Base-by-base conservation (phyloP, 64 coral and sea anemone species). In the Stylophora pistillata region DNA sequence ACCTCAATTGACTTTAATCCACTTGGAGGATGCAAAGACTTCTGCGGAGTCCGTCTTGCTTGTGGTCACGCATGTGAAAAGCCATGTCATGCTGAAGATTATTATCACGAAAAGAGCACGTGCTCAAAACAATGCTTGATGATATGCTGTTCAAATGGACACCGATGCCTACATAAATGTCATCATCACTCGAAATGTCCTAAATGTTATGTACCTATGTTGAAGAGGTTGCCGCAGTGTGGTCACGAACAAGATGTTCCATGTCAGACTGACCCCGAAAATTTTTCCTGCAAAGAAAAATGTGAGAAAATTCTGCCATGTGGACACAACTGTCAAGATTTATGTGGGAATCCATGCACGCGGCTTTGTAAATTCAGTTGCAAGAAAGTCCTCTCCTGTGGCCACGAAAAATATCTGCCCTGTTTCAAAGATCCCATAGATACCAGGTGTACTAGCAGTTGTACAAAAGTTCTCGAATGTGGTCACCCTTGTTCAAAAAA, bases 321-420 rank as follows among this genome's bases (percentile, higher is more conserved):
- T 78, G 87, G 87, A 3, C 87, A 89, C 59, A 81, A 56, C 25
- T 76, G 81, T 14, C 15, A 28, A 76, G 18, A 76, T 52, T 21
- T n/a, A 76, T 76, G 74, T 9, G 32, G 74, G 17, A 15, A 53
- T 0, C 0, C 14, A 55, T 76, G 74, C 17, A 76, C 74, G 18
- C 0, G 15, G 12, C 34, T 11, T 9, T 76, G 74, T n/a, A 60
- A 16, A 15, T 53, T 30, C 9, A 16, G 9, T 26, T 18, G 27
- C 18, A 87, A 47, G 32, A 92, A 81, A 63, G 1, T 61, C 25
- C 85, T 94, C 14, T 85, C 77, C 1, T 95, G 93, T 55, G 58
- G 41, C 15, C 93, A 95, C 41, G 56, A 91, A 2, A 71, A 56
- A 73, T 81, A 31, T 15, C 56, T 85, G 26, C 15, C 74, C 10